Conservation (phyloP, 2,888 invertebrate genomes). For the Hedya salicella region DNA sequence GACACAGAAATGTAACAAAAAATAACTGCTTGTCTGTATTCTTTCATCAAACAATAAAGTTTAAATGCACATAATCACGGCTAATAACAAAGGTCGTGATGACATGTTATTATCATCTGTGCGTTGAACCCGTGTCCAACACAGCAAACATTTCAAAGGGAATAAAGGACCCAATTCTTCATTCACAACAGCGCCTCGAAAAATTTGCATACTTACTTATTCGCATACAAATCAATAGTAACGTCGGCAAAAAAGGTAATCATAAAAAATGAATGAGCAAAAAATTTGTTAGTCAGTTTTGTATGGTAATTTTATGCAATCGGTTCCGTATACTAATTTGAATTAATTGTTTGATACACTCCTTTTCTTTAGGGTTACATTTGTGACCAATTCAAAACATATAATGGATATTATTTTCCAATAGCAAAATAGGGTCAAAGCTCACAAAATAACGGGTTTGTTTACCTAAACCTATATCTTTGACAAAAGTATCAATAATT, state of each 20-base stretch:
- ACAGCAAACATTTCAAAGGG: constrained; percentile 57
- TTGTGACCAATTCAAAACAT: background rate
- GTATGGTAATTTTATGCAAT: constrained; percentile 22
- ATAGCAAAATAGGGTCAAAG: background rate
- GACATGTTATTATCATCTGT: constrained; percentile 48
- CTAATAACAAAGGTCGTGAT: constrained; percentile 34
- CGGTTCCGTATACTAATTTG: constrained; percentile 29
- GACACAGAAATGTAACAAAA: background rate
- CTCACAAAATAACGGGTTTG: no score
- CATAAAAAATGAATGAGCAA: constrained; percentile 26
- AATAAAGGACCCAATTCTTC: constrained; percentile 54
- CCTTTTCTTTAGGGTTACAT: background rate
- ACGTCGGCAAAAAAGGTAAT: constrained; percentile 31
- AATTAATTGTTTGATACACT: constrained; percentile 21
- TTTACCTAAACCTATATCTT: no score
- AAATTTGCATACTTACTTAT: constrained; percentile 52
- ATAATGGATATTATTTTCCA: background rate
- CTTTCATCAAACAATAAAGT: constrained; percentile 25
- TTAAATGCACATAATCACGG: constrained; percentile 14
- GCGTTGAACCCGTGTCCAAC: constrained; percentile 56
- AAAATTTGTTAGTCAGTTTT: constrained; percentile 21
- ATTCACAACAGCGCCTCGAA: constrained; percentile 53
- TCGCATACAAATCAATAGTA: constrained; percentile 55
- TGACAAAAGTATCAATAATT: no score
- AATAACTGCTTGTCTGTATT: background rate